phyloP scores from a whole-genome alignment of 1,140 invertebrate genomes.

The Aphidius gifuensis region DNA sequence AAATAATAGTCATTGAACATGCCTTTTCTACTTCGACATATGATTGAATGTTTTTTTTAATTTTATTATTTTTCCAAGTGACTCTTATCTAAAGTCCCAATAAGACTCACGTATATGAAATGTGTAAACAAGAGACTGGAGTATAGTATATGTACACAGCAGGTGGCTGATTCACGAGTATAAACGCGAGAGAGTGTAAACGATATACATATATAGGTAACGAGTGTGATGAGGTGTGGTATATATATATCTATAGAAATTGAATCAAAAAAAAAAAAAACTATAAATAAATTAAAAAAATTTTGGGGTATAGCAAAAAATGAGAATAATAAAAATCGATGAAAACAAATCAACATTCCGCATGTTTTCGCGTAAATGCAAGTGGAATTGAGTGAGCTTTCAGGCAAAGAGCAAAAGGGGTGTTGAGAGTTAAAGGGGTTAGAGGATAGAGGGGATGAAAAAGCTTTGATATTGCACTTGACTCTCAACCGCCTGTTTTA shows the following conservation, averaged over 20 bases:
- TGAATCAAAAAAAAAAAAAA: background rate
- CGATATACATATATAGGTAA: background rate
- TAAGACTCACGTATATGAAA: slow-evolving; percentile 26
- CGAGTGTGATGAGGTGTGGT: background rate
- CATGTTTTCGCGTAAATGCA: too few species aligned
- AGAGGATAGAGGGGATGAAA: too few species aligned
- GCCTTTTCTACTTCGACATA: too few species aligned
- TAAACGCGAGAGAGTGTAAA: slow-evolving; percentile 25
- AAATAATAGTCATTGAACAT: too few species aligned
- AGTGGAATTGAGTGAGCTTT: too few species aligned
- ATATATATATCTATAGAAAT: background rate
- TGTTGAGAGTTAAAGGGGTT: too few species aligned
- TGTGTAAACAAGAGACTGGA: slow-evolving; percentile 42
- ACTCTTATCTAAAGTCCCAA: too few species aligned
- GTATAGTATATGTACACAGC: slow-evolving; percentile 31
- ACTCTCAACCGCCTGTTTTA: too few species aligned
- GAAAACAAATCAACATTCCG: too few species aligned
- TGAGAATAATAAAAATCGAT: background rate
- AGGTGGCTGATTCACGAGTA: slow-evolving; percentile 40
- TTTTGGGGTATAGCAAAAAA: too few species aligned
- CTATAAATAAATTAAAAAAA: background rate
- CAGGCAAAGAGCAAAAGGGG: too few species aligned
- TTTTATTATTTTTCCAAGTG: slow-evolving; percentile 3
- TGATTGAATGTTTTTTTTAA: slow-evolving; percentile 5
- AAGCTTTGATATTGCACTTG: too few species aligned